Base-by-base conservation (phyloP, 35 echinoderm and acorn worm species). In the Lytechinus variegatus region DNA sequence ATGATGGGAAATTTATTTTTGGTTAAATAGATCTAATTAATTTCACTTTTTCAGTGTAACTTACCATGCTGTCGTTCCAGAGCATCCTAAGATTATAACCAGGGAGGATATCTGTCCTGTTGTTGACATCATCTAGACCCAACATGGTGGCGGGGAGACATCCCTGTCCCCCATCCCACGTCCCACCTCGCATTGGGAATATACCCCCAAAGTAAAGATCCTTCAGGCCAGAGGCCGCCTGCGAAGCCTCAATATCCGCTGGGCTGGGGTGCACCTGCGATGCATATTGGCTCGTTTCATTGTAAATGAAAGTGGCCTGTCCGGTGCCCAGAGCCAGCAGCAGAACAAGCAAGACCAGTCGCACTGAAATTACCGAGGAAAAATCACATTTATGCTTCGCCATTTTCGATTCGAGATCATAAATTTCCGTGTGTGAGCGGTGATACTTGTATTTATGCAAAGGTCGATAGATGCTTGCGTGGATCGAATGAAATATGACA, bases 31-130 rank as follows among this genome's bases (percentile, higher is more conserved):
- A 44, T 44, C 33, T 44, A 92, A 92, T 54, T 9, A 92, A 54
- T 7, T 51, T n/a, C n/a, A 54, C 24, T 28, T 21, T 10, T 11
- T 54, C 11, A 71, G 55, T 95, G 87, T 95, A 27, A 94, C 98
- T 97, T 95, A 99, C 98, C 98, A 96, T 71, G 92, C 98, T 99
- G 87, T 99, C 97, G 57, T 96, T 94, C 95, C 94, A 97, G 52
- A 97, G 86, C 95, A 99, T 97, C 86, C 96, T 96, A 16, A 99
- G 97, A 27, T 94, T 13, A 86, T 97, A 99, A 4, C 95, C 98
- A 1, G 97, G 98, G 55, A 99, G 71, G 53, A 99, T 96, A 94
- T 99, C 98, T 10, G 93, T n/a, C 54, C 98, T 96, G 57, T 96
- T 94, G 57, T 99, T 99, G 29, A 99, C 97, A 95, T 98, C 97